Evolutionary conservation across 2,113 vertebrate species (phyloP), one percentile per base, ranked within the genome.

Genomic region (Gadus macrocephalus): DNA sequence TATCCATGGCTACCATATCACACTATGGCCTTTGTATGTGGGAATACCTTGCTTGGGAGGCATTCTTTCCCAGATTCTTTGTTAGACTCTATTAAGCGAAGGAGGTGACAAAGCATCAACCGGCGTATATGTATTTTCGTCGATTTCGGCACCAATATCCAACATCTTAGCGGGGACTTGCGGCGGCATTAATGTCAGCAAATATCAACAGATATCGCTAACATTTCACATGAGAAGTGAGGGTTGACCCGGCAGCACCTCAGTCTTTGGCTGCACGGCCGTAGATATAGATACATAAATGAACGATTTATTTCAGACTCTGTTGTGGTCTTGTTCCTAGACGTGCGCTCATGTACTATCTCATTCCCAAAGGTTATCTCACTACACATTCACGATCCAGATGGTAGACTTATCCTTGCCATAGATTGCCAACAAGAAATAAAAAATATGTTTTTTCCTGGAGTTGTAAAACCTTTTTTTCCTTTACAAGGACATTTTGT

Each of bases 271-370:
- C 16, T 15, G 19, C 25, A 53, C 17, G 28, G 16, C 15, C 25
- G 28, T 12, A 64, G 82, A 62, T 71, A 53, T 83, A 63, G 67
- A 49, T 83, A 63, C 67, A 35, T 67, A 68, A 70, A 35, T 25
- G 11, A 53, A 55, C 66, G 56, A 19, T 1, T 27, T 73, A 49
- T 71, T 81, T 70, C 74, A 78, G 69, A 42, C 77, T 20, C 62
- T 35, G 31, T 35, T 35, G 31, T 27, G 61, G 42, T 81, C 38
- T 31, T 4, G n/a, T 25, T 79, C 73, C 61, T 55, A 78, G 80
- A 86, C 49, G 3, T 83, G 73, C 82, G 71, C 69, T 83, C 74
- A 79, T 68, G 25, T 67, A 74, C 73, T 81, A 78, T 81, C 85
- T 66, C 75, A 71, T 69, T 71, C 74, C 15, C 55, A 58, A 49